A percentile compares a stretch with the other conserved stretches of the same genome.
phyloP scores from a whole-genome alignment of 2,113 vertebrate species.

The Hemicordylus capensis region DNA sequence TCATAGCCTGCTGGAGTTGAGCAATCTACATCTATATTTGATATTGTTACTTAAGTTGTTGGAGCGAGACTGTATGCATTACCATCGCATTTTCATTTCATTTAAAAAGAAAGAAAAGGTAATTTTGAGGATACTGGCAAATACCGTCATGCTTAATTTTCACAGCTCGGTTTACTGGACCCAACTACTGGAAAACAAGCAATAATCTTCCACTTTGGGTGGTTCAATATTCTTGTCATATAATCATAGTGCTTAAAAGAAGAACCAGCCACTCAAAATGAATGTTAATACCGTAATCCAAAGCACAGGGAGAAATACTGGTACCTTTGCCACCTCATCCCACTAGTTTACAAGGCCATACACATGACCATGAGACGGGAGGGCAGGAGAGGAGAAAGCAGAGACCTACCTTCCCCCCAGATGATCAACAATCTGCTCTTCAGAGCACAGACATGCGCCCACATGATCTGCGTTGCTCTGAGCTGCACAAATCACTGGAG shows the following conservation, averaged over 20 bases:
- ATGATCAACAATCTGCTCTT: too few species aligned
- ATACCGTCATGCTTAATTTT: conserved; percentile 50
- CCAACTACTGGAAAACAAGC: conserved; percentile 48
- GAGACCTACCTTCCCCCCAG: too few species aligned
- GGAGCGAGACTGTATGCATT: conserved; percentile 46
- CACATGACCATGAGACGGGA: too few species aligned
- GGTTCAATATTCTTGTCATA: neutral
- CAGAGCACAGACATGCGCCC: too few species aligned
- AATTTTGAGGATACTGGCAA: conserved; percentile 27
- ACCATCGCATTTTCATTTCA: conserved; percentile 46
- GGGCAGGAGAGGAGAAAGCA: too few species aligned
- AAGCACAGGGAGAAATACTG: neutral
- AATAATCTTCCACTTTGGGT: neutral
- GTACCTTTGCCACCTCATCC: neutral
- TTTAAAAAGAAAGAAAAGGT: conserved; percentile 20
- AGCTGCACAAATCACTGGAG: too few species aligned
- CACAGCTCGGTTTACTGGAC: conserved; percentile 36
- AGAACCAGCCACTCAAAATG: neutral
- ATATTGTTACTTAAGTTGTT: conserved; percentile 33
- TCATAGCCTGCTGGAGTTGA: conserved; percentile 6
- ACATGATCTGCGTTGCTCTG: too few species aligned
- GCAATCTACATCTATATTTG: conserved; percentile 13
- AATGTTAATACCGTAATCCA: neutral
- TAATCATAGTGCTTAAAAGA: neutral
- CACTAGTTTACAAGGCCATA: too few species aligned